phyloP scores from a whole-genome alignment of 2,888 invertebrate species.

The Phortica okadai region DNA sequence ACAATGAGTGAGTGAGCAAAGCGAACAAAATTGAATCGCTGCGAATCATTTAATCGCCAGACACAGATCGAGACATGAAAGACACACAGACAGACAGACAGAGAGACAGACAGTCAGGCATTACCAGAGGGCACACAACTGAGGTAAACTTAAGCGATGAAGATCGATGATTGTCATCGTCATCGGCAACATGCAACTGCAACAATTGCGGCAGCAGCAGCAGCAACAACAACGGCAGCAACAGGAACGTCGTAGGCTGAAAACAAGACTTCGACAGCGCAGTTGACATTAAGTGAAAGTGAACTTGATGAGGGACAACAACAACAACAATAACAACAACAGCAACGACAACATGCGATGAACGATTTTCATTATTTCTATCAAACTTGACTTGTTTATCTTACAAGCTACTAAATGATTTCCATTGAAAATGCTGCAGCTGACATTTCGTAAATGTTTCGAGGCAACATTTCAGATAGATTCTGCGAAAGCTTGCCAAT shows the following conservation, averaged over 20 bases:
- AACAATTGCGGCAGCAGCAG: constrained; percentile 11
- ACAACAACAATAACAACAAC: constrained; percentile 35
- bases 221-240: constrained; percentile 2
- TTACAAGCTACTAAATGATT: constrained; percentile 10
- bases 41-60: constrained; percentile 28
- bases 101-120: constrained; percentile 5
- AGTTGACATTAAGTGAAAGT: constrained; percentile 69
- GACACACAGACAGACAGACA: constrained; percentile 13
- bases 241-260: background rate
- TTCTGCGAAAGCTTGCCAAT: too few species aligned
- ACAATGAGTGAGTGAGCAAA: constrained; percentile 6
- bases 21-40: constrained; percentile 17
- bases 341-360: constrained; percentile 37
- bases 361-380: constrained; percentile 40
- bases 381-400: constrained; percentile 42
- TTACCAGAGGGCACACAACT: constrained; percentile 9
- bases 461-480: too few species aligned
- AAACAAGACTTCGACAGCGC: background rate
- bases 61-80: background rate
- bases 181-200: constrained; percentile 41
- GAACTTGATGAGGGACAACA: constrained; percentile 64
- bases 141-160: constrained; percentile 60
- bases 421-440: background rate
- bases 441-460: constrained; percentile 1
- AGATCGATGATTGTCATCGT: constrained; percentile 73